Conservation (phyloP, 2,888 invertebrate genomes). For the Lasioglossum calceatum region DNA sequence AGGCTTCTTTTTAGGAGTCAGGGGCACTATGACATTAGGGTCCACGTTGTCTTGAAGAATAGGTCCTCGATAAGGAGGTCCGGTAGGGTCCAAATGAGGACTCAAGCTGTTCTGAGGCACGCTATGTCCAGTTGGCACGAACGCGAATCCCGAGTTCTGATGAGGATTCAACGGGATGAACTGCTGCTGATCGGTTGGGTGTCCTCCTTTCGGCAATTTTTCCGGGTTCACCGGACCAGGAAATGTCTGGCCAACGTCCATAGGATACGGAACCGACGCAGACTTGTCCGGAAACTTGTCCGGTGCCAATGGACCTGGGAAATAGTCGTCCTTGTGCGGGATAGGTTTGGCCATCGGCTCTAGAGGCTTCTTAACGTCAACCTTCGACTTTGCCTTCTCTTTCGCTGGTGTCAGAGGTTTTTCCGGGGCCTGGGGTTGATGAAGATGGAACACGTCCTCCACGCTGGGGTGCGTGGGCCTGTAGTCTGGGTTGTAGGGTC, state of each 20-base stretch:
- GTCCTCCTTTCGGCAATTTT: constrained; percentile 59
- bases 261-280: constrained; percentile 21
- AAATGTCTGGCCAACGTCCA: constrained; percentile 52
- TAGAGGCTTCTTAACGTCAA: constrained; percentile 79
- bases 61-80: constrained; percentile 75
- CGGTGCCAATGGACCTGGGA: constrained; percentile 79
- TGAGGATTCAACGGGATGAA: constrained; percentile 76
- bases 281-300: constrained; percentile 75
- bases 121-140: constrained; percentile 73
- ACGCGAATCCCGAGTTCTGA: constrained; percentile 65
- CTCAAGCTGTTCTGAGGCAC: constrained; percentile 73
- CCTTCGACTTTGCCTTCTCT: constrained; percentile 75
- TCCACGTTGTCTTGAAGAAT: constrained; percentile 70
- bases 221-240: constrained; percentile 65
- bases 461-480: constrained; percentile 77
- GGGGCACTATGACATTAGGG: constrained; percentile 75
- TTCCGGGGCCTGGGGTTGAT: constrained; percentile 62
- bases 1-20: constrained; percentile 74
- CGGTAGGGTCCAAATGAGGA: constrained; percentile 71
- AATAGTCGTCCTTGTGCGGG: constrained; percentile 76
- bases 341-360: constrained; percentile 72
- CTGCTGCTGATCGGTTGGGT: constrained; percentile 75
- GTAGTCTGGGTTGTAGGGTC: constrained; percentile 84
- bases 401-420: constrained; percentile 64
- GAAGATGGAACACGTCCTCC: constrained; percentile 80